phyloP scores from a whole-genome alignment of 30 jellyfish, hydroid and myxozoan genomes.

The Nemopilema nomurai region DNA sequence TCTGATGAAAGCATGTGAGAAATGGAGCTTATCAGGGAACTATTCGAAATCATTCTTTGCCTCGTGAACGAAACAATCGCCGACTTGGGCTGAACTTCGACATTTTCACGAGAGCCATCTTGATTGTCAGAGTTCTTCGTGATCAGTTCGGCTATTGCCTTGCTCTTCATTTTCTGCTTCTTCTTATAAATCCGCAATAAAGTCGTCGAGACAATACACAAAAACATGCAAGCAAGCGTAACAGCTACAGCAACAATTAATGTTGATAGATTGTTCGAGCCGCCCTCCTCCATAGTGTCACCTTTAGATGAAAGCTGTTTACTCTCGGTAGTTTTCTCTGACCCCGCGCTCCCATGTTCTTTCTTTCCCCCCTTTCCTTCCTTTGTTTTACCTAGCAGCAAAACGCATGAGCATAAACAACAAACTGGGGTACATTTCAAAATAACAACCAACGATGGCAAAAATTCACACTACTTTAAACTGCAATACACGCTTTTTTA shows the following conservation, averaged over 20 bases:
- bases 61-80: constrained; percentile 48
- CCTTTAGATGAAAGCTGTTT: background rate
- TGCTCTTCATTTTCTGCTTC: background rate
- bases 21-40: constrained; percentile 23
- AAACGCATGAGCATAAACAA: too few relatives aligned
- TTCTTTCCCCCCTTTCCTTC: background rate
- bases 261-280: background rate
- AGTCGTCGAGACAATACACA: background rate
- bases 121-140: background rate
- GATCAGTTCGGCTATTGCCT: background rate
- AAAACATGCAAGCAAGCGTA: background rate
- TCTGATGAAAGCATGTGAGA: constrained; percentile 38
- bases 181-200: background rate
- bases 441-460: too few relatives aligned
- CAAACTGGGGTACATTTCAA: too few relatives aligned
- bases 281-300: background rate
- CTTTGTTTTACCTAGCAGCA: background rate
- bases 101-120: constrained; percentile 7
- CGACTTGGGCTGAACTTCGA: constrained; percentile 32
- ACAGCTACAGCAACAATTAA: background rate
- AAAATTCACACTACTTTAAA: too few relatives aligned
- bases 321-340: background rate
- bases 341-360: background rate
- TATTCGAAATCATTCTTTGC: constrained; percentile 52
- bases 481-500: too few relatives aligned